Evolutionary conservation across 2,113 vertebrate genomes (phyloP), one percentile per base, ranked within the genome.

Genomic region (Acrocephalus arundinaceus): DNA sequence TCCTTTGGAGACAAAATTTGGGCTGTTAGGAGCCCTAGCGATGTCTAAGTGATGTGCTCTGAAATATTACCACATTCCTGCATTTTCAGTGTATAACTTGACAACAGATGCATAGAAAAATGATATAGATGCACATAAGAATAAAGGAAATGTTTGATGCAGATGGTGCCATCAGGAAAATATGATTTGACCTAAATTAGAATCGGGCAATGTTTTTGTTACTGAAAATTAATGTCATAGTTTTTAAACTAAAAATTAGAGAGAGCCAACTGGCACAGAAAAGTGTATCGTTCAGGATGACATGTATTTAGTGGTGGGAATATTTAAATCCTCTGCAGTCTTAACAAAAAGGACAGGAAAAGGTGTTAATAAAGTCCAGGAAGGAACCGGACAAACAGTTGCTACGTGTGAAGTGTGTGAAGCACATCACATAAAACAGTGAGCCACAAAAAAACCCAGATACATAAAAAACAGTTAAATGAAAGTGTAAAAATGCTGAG

Each of bases 301-400:
- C 30, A 74, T 1, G 1, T 46, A 55, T 19, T 80, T 80, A 55
- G 22, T 59, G 22, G 37, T 85, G n/a, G 59, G 43, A 80, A 62
- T 77, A 31, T 73, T 70, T 86, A 80, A 92, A 93, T 80, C 37
- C 39, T 73, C 55, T 83, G 11, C n/a, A 90, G 49, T 73, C 23
- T 80, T 66, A 61, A 39, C 27, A 85, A 58, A 95, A 89, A 90
- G 9, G 45, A 76, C 94, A 93, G 82, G 66, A 94, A 87, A 85
- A 85, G 25, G 8, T 79, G 77, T 79, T 90, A 68, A 91, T 74
- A 71, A 87, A 91, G 8, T 77, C 59, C 76, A 92, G 83, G 96
- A 95, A 95, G 79, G 55, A 93, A 93, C 33, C 0, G 0, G 75
- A 66, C 41, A 85, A 93, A 82, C 25, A 82, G 46, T 70, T 80